A percentile compares a stretch with the other conserved stretches of the same genome.
Conservation (phyloP, 2,113 vertebrate species). For the Rostratula benghalensis region DNA sequence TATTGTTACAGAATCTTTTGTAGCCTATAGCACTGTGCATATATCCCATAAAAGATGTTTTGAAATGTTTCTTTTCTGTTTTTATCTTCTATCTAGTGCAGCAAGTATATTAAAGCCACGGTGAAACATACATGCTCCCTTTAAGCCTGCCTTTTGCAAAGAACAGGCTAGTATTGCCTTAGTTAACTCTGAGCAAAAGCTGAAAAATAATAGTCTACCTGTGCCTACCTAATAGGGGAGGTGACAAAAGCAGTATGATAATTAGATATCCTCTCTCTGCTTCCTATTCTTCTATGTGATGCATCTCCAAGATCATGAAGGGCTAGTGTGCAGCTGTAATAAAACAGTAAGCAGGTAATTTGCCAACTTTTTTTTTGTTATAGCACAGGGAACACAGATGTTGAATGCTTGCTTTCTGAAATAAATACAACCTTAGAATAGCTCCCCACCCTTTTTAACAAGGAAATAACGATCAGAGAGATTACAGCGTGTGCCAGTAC, state of each 20-base stretch:
- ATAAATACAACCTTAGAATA: background rate
- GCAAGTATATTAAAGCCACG: background rate
- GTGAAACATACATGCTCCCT: background rate
- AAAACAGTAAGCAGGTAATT: background rate
- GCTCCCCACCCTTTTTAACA: background rate
- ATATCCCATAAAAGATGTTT: background rate
- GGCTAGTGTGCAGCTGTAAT: background rate
- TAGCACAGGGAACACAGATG: background rate
- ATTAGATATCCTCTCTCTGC: background rate
- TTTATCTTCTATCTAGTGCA: background rate
- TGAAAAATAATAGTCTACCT: background rate
- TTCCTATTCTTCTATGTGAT: accelerated
- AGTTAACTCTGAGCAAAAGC: background rate
- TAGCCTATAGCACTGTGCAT: background rate
- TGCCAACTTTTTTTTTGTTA: background rate
- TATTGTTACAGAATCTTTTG: background rate
- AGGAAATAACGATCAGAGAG: background rate
- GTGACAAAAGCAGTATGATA: background rate
- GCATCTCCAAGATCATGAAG: accelerated
- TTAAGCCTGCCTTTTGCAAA: background rate
- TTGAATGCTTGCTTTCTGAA: background rate
- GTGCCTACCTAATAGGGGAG: background rate
- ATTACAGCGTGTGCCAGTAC: background rate
- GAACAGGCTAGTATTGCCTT: background rate
- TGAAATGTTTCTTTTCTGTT: background rate